Evolutionary conservation across 64 coral and sea anemone genomes (phyloP).

Genomic region (Stylophora pistillata): DNA sequence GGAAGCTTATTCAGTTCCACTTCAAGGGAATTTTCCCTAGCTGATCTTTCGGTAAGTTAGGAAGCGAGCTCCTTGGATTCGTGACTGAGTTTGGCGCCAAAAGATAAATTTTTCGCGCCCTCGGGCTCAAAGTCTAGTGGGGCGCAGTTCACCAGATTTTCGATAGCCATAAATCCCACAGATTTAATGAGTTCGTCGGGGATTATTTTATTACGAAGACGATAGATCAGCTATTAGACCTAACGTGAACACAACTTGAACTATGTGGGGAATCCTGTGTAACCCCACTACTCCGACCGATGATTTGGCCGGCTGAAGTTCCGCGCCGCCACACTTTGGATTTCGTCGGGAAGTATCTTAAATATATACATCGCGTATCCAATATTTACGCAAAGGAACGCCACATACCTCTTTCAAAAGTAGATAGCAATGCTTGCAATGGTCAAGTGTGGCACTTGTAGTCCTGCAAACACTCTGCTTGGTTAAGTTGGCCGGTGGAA

Average conservation of each 20-base stretch:
- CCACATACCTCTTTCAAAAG: too few species aligned
- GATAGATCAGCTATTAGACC: slow-evolving; percentile 13
- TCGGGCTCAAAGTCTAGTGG: neutral
- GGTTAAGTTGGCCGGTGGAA: neutral
- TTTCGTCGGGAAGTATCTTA: too few species aligned
- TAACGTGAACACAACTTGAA: slow-evolving; percentile 20
- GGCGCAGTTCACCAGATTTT: neutral
- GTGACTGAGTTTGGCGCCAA: too few species aligned
- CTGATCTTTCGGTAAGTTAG: too few species aligned
- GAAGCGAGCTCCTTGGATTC: too few species aligned
- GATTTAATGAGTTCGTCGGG: slow-evolving; percentile 6
- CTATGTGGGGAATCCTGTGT: neutral
- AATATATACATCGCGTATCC: too few species aligned
- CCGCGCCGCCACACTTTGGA: too few species aligned
- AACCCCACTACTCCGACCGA: neutral
- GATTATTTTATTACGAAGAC: slow-evolving; percentile 11
- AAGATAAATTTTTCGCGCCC: too few species aligned
- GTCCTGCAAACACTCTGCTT: slow-evolving; percentile 13
- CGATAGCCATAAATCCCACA: neutral
- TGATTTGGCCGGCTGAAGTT: slow-evolving; percentile 43
- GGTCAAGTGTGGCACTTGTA: slow-evolving; percentile 29
- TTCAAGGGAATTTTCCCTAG: slow-evolving; percentile 1
- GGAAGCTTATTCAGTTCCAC: neutral
- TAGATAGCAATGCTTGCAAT: slow-evolving; percentile 40
- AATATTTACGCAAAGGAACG: too few species aligned